Evolutionary conservation across 2,797 vertebrate species (phyloP), one percentile per base, ranked within the genome.

Genomic region (Pangasius sanitwongsei): DNA sequence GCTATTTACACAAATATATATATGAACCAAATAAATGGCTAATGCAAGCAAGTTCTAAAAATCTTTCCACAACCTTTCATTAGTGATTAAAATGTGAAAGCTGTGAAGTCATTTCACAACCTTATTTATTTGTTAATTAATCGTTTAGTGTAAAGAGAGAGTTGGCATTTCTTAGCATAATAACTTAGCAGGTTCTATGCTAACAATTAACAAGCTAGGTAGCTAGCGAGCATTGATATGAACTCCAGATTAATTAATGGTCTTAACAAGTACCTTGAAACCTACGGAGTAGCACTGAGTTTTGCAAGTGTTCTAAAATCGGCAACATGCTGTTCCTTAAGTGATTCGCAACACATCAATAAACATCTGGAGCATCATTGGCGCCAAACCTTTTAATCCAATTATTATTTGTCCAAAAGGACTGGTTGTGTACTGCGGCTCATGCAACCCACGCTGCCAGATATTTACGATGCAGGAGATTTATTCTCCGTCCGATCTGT

Each of bases 381-480:
- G 16, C 53, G 8, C 16, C 53, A n/a, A 57, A 57, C 2, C 1
- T 31, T 31, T 55, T 55, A 18, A 55, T 34, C 7, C 13, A 4
- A 37, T 12, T 81, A 34, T 23, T 57, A 57, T 57, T 34, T 57
- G 50, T 34, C 53, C 50, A 57, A 57, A 34, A 57, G 78, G 31
- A 34, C 63, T 2, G 82, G 61, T 34, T 67, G 18, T 69, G 44
- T 69, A 20, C 44, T 23, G 65, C n/a, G 15, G 41, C 31, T 57
- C 34, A 20, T 15, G 55, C 28, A 15, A 83, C 28, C 34, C 37
- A 41, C 53, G 11, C n/a, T 23, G 50, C 72, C 31, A 31, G 69
- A 70, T 87, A 86, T 70, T 67, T 83, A 65, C 67, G 25, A 55
- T 28, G 23, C 63, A 53, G 75, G 77, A 86, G 67, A 89, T 86